A percentile compares a stretch with the other conserved stretches of the same genome.
Evolutionary conservation across 2,113 vertebrate genomes (phyloP).

Genomic region (Colinus virginianus): DNA sequence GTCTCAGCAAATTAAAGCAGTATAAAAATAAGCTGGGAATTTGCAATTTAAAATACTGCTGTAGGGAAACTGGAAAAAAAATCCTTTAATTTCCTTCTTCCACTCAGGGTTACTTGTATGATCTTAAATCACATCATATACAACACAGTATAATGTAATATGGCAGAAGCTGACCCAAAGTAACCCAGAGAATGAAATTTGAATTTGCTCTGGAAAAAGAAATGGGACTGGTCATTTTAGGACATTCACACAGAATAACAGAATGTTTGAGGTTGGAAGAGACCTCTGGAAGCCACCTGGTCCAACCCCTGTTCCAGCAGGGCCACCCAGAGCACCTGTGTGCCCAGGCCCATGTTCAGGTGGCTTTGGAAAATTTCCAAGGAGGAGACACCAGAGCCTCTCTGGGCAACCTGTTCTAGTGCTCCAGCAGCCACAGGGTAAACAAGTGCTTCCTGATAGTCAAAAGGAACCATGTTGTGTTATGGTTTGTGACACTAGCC

Average conservation of each 20-base stretch:
- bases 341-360: background rate
- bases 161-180: background rate
- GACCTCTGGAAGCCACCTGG: background rate
- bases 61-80: background rate
- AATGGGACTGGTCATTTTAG: background rate
- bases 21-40: background rate
- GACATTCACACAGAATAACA: background rate
- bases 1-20: background rate
- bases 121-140: background rate
- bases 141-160: background rate
- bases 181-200: background rate
- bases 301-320: fast-evolving
- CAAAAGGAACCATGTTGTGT: background rate
- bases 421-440: fast-evolving
- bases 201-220: background rate
- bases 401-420: background rate
- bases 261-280: background rate
- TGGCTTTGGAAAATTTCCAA: background rate
- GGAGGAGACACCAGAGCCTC: background rate
- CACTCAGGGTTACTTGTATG: background rate
- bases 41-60: background rate
- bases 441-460: background rate
- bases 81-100: background rate
- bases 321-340: background rate
- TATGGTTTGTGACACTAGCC: background rate